phyloP scores from a whole-genome alignment of 2,888 invertebrate species.

The Synanthedon vespiformis region DNA sequence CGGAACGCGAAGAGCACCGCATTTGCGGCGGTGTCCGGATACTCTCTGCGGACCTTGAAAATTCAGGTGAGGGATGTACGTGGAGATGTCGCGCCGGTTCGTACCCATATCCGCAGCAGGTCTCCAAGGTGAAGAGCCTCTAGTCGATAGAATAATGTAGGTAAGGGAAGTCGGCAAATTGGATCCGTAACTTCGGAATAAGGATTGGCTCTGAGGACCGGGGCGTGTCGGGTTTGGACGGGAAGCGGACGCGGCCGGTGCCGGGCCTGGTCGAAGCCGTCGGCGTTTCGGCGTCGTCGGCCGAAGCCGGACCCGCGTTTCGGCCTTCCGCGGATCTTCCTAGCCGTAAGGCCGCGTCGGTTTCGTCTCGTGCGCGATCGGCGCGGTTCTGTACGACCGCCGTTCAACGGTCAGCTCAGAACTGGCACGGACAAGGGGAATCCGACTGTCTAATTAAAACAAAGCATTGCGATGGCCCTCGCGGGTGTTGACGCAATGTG shows the following conservation, averaged over 20 bases:
- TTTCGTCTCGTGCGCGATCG: constrained; percentile 23
- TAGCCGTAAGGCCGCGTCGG: constrained; percentile 22
- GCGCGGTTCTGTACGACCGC: constrained; percentile 18
- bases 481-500: constrained; percentile 74
- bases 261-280: neutral
- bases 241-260: neutral
- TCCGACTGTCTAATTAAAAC: constrained; percentile 78
- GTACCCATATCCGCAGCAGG: neutral
- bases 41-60: neutral
- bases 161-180: constrained; percentile 1
- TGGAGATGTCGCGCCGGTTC: neutral
- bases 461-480: constrained; percentile 76
- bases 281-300: neutral
- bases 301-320: neutral
- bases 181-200: constrained; percentile 1
- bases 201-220: constrained; percentile 1
- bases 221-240: neutral
- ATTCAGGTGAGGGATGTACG: neutral
- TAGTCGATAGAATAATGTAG: constrained; percentile 1
- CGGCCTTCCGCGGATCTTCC: constrained; percentile 5
- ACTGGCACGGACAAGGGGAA: constrained; percentile 75
- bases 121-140: constrained; percentile 1
- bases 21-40: neutral
- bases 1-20: neutral
- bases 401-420: constrained; percentile 69